Percentiles rank a stretch among this genome's conserved stretches.
phyloP scores from a whole-genome alignment of 2,888 invertebrate species.

The Caenorhabditis macrosperma region DNA sequence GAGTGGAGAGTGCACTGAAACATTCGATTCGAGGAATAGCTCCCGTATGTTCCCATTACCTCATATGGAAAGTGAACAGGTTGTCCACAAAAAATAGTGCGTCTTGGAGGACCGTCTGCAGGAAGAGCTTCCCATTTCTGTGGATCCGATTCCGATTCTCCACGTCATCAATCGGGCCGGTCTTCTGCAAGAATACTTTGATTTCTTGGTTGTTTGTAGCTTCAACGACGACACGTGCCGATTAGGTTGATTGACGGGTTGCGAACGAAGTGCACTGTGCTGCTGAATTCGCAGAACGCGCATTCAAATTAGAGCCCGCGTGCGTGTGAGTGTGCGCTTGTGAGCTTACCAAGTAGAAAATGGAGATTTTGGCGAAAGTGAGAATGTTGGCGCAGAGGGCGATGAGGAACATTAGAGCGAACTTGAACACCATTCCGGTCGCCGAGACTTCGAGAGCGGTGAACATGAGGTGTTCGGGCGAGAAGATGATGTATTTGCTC shows the following conservation, averaged over 20 bases:
- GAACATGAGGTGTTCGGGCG: conserved; percentile 28
- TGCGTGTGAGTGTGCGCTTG: too few relatives aligned
- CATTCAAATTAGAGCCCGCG: too few relatives aligned
- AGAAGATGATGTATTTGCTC: not conserved
- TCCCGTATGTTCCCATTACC: too few relatives aligned
- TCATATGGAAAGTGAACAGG: conserved; percentile 17
- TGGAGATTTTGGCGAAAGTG: conserved; percentile 14
- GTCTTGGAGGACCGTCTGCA: conserved; percentile 33
- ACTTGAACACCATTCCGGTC: not conserved
- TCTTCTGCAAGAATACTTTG: conserved; percentile 28
- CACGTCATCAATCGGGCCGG: not conserved
- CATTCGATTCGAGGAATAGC: too few relatives aligned
- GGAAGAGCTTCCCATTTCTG: conserved; percentile 25
- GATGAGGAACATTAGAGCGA: not conserved
- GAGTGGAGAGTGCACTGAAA: conserved; percentile 19
- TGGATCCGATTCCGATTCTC: conserved; percentile 5
- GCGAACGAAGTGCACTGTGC: too few relatives aligned
- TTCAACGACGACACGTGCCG: not conserved
- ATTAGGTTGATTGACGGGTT: too few relatives aligned
- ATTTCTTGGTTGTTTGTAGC: too few relatives aligned
- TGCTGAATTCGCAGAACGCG: too few relatives aligned
- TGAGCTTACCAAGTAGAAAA: conserved; percentile 17
- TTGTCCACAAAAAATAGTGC: conserved; percentile 33
- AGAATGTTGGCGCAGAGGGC: conserved; percentile 13
- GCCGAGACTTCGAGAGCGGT: not conserved